phyloP scores from a whole-genome alignment of 2,797 vertebrate species.

The Pyrocephalus nanus region DNA sequence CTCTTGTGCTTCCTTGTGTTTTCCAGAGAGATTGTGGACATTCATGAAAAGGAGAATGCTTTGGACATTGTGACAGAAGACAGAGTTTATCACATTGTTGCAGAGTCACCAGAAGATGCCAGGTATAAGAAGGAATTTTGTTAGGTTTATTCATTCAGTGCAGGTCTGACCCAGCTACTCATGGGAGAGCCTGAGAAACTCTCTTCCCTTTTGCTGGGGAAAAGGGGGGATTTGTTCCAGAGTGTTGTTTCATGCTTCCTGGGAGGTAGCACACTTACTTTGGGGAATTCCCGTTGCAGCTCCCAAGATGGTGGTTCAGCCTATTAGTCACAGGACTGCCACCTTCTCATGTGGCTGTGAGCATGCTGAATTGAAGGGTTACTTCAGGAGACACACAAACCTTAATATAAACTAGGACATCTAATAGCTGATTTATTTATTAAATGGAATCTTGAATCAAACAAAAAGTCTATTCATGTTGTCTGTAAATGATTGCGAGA shows the following conservation, averaged over 20 bases:
- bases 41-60: slow-evolving; percentile 93
- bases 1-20: slow-evolving; percentile 16
- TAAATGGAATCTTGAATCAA: slow-evolving; percentile 58
- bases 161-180: not conserved
- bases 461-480: slow-evolving; percentile 67
- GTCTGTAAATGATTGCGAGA: slow-evolving; percentile 67
- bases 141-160: not conserved
- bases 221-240: not conserved
- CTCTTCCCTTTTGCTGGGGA: not conserved
- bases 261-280: not conserved
- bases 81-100: slow-evolving; percentile 90
- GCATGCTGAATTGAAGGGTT: slow-evolving; percentile 9
- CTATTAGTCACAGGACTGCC: not conserved
- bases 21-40: slow-evolving; percentile 90
- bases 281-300: not conserved
- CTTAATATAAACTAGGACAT: slow-evolving; percentile 48
- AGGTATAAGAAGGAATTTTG: slow-evolving; percentile 76
- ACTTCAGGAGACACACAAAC: slow-evolving; percentile 22
- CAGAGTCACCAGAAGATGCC: slow-evolving; percentile 93
- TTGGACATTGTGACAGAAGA: slow-evolving; percentile 90
- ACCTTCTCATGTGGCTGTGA: not conserved
- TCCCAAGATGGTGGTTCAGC: not conserved
- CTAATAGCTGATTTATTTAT: slow-evolving; percentile 69
- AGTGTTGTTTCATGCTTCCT: not conserved
- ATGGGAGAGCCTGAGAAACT: not conserved